Base-by-base conservation (phyloP, 92 coral and sea anemone species). In the Phenganax subtilis region DNA sequence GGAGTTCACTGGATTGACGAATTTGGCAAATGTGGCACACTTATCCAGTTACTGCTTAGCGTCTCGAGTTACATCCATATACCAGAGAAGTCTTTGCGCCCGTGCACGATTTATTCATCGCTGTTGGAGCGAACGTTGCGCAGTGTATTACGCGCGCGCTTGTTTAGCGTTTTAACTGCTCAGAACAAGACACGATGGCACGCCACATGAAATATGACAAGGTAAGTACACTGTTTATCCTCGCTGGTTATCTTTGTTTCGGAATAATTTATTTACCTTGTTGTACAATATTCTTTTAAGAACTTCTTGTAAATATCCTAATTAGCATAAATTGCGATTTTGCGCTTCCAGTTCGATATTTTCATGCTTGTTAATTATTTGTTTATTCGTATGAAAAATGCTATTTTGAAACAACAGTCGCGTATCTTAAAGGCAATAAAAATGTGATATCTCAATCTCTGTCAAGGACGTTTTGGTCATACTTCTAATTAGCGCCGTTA, bases 31-130 rank as follows among this genome's bases (percentile, higher is more conserved):
- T 55, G 17, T 20, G 6, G 55, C 17, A 0, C 53, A 53, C 59
- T 76, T 57, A 76, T 76, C 81, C 81, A 25, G 81, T 76, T 76
- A 76, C 81, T 10, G 54, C 71, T 0, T 5, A 37, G 70, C 81
- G 81, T 76, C 55, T 76, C 81, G 81, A 57, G 81, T 76, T 76
- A 76, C 81, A 76, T 68, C 73, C 73, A 9, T 60, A 58, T 14
- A 75, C 58, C 14, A 31, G 58, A 27, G 12, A 20, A 54, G 58
- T 55, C 68, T 7, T 60, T 29, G 55, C 29, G 28, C 6, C 14
- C 73, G 59, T 59, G 51, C 69, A n/a, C 69, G 61, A 25, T 57
- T 76, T 76, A 76, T 76, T 76, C 81, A 57, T 29, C 70, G 54
- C 81, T 25, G 54, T 51, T 16, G 70, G 37, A 54, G 80, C 14